These are phyloP conservation scores for Hypena proboscidalis DNA, from an alignment of 2,888 invertebrate species.

Conservation along the genomic window DNA sequence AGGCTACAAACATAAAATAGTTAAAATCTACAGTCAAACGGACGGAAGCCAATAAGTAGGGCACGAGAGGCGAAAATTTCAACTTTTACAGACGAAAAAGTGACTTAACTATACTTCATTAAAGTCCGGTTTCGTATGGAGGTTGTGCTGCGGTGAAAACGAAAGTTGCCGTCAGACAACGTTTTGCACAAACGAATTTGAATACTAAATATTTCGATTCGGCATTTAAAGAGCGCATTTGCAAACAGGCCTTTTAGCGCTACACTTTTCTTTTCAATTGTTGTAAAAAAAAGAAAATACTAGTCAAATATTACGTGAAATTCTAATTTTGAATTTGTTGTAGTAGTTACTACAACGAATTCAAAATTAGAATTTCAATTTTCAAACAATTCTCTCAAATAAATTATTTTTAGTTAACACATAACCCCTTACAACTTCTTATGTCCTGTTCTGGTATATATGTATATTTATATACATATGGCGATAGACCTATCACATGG, in stretches of 20 bases:
- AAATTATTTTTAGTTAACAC: too few species aligned
- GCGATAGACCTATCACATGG: too few species aligned
- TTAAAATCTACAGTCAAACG: conserved; percentile 73
- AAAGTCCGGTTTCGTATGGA: conserved; percentile 49
- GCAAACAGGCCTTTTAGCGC: conserved; percentile 21
- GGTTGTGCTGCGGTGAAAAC: conserved; percentile 64
- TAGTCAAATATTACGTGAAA: background rate
- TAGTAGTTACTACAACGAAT: too few species aligned
- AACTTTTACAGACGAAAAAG: conserved; percentile 42
- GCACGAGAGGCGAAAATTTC: conserved; percentile 76
- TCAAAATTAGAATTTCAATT: too few species aligned
- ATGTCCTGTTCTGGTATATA: too few species aligned
- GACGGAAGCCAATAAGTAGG: conserved; percentile 76
- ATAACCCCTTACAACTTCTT: background rate
- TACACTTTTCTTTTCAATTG: background rate
- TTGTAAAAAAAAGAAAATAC: background rate
- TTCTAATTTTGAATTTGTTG: background rate
- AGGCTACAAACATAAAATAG: conserved; percentile 63
- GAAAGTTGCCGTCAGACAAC: conserved; percentile 71
- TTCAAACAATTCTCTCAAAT: too few species aligned
- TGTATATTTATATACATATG: too few species aligned
- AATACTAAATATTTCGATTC: conserved; percentile 67
- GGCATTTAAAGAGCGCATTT: conserved; percentile 44
- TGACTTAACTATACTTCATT: conserved; percentile 33
- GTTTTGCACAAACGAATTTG: conserved; percentile 82